Base-by-base conservation (phyloP, 2,797 vertebrate species). In the Semotilus atromaculatus region DNA sequence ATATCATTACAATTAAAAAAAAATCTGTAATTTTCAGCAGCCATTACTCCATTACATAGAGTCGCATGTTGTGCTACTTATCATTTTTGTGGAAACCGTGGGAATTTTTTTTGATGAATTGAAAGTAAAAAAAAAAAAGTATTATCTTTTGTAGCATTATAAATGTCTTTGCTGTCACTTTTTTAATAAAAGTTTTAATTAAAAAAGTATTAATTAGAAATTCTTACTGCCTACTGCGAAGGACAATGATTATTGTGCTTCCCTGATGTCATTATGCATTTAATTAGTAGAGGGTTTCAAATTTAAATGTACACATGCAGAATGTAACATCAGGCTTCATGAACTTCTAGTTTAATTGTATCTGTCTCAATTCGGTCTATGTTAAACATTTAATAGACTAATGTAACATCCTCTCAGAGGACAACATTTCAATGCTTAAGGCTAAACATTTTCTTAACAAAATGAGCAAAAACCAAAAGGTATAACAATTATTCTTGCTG, bases 381-480 rank as follows among this genome's bases (percentile, higher is more conserved):
- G 53, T 60, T 55, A n/a, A 38, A n/a, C 34, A 76, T 58, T n/a
- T 38, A 58, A 76, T 29, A 29, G 2, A 62, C 55, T 62, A 38
- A 77, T 77, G 16, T 43, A 77, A 43, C 40, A 77, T 8, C 14
- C 0, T 77, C 14, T 1, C 2, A 40, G 53, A 51, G 48, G 18
- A 77, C 10, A 60, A 40, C n/a, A n/a, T 60, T 60, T 29, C n/a
- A 77, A 9, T 43, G 55, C n/a, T 77, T 43, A 26, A 38, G 74
- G 53, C 53, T 38, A 34, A 76, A 76, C 51, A 40, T 58, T 36
- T 76, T 77, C 36, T 75, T 75, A 60, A 60, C 55, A 60, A 60
- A 60, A 77, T 43, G 8, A 77, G 53, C 34, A 77, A 60, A 60
- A 62, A 62, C 23, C 55, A 29, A 78, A 78, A 78, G 75, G n/a